Conservation (phyloP, 2,888 invertebrate species). For the Lepas anatifera region DNA sequence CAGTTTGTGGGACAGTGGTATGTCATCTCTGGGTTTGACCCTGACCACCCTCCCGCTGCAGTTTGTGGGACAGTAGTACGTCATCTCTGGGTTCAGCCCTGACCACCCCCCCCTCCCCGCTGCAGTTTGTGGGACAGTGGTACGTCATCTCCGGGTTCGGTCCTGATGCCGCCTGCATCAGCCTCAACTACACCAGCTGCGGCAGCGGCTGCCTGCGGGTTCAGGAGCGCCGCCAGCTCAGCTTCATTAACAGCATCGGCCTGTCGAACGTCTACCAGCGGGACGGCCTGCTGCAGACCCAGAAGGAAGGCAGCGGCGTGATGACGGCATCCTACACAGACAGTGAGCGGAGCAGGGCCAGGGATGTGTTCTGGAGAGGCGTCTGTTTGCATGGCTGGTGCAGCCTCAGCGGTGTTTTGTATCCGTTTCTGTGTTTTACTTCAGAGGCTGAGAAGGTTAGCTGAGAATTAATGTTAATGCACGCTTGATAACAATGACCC, state of each 20-base stretch:
- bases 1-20: too few species aligned
- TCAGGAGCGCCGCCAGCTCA: background rate
- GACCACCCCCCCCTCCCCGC: background rate
- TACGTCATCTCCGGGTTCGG: background rate
- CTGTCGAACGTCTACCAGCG: background rate
- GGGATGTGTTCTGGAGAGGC: too few species aligned
- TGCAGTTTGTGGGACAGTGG: background rate
- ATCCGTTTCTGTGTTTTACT: too few species aligned
- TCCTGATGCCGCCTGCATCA: background rate
- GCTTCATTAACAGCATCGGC: background rate
- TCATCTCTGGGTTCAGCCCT: too few species aligned
- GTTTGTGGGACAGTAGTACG: too few species aligned
- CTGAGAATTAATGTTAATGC: too few species aligned
- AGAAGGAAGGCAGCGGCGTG: background rate
- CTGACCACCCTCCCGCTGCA: background rate
- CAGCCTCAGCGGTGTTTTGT: too few species aligned
- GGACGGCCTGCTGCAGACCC: background rate
- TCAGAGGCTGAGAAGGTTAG: too few species aligned
- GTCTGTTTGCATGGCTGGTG: too few species aligned
- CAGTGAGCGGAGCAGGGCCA: background rate
- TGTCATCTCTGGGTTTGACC: too few species aligned
- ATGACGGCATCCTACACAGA: background rate
- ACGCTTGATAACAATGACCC: too few species aligned
- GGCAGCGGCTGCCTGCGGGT: background rate
- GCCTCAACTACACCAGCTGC: background rate